phyloP scores from a whole-genome alignment of 2,797 vertebrate species.

The Podarcis siculus region DNA sequence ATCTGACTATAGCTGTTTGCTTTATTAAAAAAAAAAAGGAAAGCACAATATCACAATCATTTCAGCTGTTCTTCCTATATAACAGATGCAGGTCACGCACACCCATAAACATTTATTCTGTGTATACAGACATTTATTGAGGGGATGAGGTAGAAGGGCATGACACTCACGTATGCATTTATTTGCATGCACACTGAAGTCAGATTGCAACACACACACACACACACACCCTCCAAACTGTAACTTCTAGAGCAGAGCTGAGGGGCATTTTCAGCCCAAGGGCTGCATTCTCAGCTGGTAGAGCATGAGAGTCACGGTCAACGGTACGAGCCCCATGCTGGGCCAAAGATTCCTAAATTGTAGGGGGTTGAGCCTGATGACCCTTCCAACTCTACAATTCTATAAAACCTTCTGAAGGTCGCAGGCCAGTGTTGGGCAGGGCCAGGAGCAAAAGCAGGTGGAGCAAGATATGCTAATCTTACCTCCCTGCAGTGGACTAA shows the following conservation, averaged over 20 bases:
- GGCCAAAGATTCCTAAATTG: too few relatives aligned
- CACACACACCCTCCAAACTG: not conserved
- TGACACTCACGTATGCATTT: not conserved
- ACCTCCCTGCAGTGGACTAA: too few relatives aligned
- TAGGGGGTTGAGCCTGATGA: too few relatives aligned
- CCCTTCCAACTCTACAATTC: too few relatives aligned
- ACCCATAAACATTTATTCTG: not conserved
- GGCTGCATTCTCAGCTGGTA: too few relatives aligned
- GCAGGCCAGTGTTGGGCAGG: too few relatives aligned
- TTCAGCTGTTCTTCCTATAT: not conserved
- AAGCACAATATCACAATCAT: not conserved
- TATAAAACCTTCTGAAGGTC: too few relatives aligned
- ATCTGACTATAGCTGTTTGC: not conserved
- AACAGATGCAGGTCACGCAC: not conserved
- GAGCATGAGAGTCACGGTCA: too few relatives aligned
- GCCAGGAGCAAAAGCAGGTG: too few relatives aligned
- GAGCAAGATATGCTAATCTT: too few relatives aligned
- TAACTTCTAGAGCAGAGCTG: not conserved
- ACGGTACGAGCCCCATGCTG: too few relatives aligned
- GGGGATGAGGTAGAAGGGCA: not conserved
- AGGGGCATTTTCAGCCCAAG: not conserved
- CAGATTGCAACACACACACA: not conserved
- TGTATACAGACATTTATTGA: not conserved
- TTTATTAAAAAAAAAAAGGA: not conserved
- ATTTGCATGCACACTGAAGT: too few relatives aligned